Evolutionary conservation across 2,113 vertebrate species (phyloP).

Genomic region (Mellivora capensis): DNA sequence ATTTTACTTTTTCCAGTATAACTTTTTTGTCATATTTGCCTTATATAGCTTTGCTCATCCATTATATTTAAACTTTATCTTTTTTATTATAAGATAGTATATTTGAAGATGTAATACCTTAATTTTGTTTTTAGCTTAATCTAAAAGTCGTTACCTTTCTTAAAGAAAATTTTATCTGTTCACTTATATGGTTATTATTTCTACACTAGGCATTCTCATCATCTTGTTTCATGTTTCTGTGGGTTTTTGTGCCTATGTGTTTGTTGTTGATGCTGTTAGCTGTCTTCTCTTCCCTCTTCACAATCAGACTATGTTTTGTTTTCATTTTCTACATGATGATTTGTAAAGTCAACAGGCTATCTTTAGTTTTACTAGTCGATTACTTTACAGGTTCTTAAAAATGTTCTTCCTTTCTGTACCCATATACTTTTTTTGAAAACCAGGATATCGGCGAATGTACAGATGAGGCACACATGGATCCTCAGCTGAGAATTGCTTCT

Average conservation of each 20-base stretch:
- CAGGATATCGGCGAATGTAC: constrained; percentile 84
- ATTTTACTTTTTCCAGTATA: constrained; percentile 1
- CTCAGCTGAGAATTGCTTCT: not conserved
- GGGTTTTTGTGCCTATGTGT: not conserved
- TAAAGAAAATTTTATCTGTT: not conserved
- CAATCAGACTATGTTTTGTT: not conserved
- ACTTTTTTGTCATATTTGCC: not conserved
- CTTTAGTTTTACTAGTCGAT: not conserved
- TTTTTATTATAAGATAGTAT: not conserved
- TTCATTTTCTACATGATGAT: not conserved
- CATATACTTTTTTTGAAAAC: constrained; percentile 36
- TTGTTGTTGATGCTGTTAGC: not conserved
- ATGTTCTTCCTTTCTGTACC: not conserved
- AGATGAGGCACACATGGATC: constrained; percentile 32
- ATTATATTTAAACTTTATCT: not conserved
- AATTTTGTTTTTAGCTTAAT: not conserved
- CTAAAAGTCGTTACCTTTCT: not conserved
- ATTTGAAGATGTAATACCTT: not conserved
- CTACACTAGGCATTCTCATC: not conserved
- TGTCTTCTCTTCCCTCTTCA: not conserved
- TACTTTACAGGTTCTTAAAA: not conserved
- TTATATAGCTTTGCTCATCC: not conserved
- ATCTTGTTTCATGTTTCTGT: not conserved
- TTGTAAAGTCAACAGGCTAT: not conserved
- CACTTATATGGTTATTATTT: not conserved